These are phyloP conservation scores for Acanthopagrus latus DNA, from an alignment of 2,797 vertebrate genomes.

Conservation along the genomic window DNA sequence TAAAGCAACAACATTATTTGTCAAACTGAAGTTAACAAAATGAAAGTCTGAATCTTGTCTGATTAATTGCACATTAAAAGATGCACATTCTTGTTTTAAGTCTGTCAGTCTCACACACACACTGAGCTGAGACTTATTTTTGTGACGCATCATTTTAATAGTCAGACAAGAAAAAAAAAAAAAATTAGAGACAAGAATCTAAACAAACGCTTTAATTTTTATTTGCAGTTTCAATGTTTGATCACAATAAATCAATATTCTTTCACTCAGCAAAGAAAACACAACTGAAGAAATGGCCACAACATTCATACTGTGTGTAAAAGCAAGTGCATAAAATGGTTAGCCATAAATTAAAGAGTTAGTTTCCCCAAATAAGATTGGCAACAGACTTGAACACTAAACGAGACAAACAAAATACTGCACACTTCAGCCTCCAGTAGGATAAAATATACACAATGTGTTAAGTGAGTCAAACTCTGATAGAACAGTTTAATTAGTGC, in stretches of 20 bases:
- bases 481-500: conserved; percentile 18
- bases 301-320: conserved; percentile 60
- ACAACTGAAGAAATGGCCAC: conserved; percentile 25
- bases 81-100: no score
- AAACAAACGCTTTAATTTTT: conserved; percentile 54
- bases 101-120: no score
- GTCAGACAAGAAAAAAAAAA: not conserved
- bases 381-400: conserved; percentile 30
- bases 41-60: no score
- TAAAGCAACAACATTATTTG: no score
- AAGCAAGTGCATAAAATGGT: conserved; percentile 57
- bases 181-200: conserved; percentile 25
- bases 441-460: conserved; percentile 40
- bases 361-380: conserved; percentile 32
- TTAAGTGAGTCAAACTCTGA: conserved; percentile 26
- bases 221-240: conserved; percentile 55
- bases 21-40: no score
- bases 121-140: not conserved
- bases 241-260: conserved; percentile 20
- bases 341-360: conserved; percentile 30
- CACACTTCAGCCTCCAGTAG: conserved; percentile 26
- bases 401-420: conserved; percentile 37
- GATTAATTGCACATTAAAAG: no score
- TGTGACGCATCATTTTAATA: not conserved
- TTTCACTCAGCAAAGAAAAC: conserved; percentile 33